Percentiles rank a stretch among this genome's conserved stretches.
phyloP scores from a whole-genome alignment of 2,888 invertebrate species.

The Unio delphinus region DNA sequence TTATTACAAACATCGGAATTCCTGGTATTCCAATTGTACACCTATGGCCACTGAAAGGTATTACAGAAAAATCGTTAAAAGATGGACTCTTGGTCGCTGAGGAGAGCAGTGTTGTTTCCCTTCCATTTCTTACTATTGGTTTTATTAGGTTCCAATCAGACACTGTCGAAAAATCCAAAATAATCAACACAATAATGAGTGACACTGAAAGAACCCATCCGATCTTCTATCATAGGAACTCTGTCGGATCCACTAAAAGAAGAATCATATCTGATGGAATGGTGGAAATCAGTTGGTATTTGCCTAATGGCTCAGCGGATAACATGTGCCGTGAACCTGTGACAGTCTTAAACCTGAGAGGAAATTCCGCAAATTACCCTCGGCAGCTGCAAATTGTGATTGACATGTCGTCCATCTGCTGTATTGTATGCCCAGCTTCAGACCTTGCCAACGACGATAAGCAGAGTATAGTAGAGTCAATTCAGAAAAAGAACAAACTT shows the following conservation, averaged over 20 bases:
- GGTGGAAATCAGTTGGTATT: slow-evolving; percentile 13
- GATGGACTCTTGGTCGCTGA: too few species aligned
- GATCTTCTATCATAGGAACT: slow-evolving; percentile 13
- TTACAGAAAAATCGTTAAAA: background rate
- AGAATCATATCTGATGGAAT: slow-evolving; percentile 4
- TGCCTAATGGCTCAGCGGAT: background rate
- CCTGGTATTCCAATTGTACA: background rate
- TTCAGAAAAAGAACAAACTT: too few species aligned
- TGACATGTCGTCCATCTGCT: background rate
- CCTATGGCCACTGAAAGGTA: slow-evolving; percentile 5
- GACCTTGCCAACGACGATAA: too few species aligned
- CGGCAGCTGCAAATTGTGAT: background rate
- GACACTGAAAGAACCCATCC: slow-evolving; percentile 8
- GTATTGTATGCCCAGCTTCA: background rate
- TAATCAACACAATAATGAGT: slow-evolving; percentile 6
- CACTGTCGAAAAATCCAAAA: slow-evolving; percentile 1
- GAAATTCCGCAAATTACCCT: background rate
- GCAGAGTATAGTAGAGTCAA: too few species aligned
- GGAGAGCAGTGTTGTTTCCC: background rate
- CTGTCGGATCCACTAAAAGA: slow-evolving; percentile 3
- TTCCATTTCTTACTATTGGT: background rate
- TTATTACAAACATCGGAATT: background rate
- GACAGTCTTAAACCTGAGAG: slow-evolving; percentile 10
- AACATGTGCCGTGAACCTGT: slow-evolving; percentile 1
- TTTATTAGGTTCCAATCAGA: slow-evolving; percentile 4